Evolutionary conservation across 2,797 vertebrate genomes (phyloP).

Genomic region (Miichthys miiuy): DNA sequence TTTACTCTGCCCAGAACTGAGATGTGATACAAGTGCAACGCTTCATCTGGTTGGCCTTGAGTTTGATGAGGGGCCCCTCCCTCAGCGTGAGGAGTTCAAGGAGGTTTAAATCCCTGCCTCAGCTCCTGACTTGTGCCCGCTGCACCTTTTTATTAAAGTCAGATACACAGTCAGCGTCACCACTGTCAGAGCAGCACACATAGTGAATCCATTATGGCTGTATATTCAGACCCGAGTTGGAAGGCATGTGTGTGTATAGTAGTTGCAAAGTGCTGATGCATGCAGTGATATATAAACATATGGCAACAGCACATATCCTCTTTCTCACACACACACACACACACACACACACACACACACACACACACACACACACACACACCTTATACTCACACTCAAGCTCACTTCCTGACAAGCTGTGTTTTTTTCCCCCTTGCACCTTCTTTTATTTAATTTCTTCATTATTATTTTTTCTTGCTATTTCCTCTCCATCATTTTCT

Average conservation of each 20-base stretch:
- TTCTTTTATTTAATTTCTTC: slow-evolving; percentile 52
- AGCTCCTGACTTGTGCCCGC: slow-evolving; percentile 39
- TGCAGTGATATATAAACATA: slow-evolving; percentile 65
- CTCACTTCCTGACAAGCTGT: slow-evolving; percentile 37
- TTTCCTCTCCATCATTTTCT: slow-evolving; percentile 50
- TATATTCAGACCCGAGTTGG: slow-evolving; percentile 40
- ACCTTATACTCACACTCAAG: background rate
- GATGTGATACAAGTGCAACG: slow-evolving; percentile 36
- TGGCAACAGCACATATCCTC: slow-evolving; percentile 47
- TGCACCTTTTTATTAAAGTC: slow-evolving; percentile 62
- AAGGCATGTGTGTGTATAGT: slow-evolving; percentile 29
- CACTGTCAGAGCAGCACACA: slow-evolving; percentile 42
- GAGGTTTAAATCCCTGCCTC: slow-evolving; percentile 57
- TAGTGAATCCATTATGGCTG: slow-evolving; percentile 51
- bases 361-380: background rate
- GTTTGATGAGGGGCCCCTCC: slow-evolving; percentile 36
- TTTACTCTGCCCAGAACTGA: slow-evolving; percentile 45
- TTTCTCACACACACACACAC: background rate
- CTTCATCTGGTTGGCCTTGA: slow-evolving; percentile 55
- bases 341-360: slow-evolving; percentile 2
- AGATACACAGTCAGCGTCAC: slow-evolving; percentile 37
- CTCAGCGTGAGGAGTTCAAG: slow-evolving; percentile 35
- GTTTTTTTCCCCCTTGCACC: slow-evolving; percentile 19
- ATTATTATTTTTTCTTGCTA: slow-evolving; percentile 40
- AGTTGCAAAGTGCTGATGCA: slow-evolving; percentile 74